Evolutionary conservation across 2,797 vertebrate genomes (phyloP).

Genomic region (Sylvia borin): DNA sequence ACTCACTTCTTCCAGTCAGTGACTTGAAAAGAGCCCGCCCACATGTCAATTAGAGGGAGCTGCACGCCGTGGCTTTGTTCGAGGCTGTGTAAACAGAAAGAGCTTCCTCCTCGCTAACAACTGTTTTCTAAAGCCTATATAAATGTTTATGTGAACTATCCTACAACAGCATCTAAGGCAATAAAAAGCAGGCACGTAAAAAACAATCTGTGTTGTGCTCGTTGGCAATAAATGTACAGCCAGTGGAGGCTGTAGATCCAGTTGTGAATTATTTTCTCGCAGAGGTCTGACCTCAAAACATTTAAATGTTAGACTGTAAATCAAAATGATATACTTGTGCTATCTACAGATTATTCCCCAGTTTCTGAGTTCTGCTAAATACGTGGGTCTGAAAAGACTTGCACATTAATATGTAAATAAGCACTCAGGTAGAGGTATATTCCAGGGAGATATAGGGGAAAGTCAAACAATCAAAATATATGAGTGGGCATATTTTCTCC

Average conservation of each 20-base stretch:
- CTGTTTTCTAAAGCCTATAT: constrained; percentile 82
- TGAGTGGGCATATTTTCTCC: constrained; percentile 50
- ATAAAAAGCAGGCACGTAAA: constrained; percentile 63
- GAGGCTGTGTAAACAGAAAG: constrained; percentile 80
- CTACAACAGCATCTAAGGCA: constrained; percentile 64
- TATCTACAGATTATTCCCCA: constrained; percentile 57
- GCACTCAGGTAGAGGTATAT: constrained; percentile 46
- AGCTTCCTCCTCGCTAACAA: constrained; percentile 80
- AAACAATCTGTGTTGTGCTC: constrained; percentile 53
- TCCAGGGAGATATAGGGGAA: constrained; percentile 1
- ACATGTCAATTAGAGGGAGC: constrained; percentile 87
- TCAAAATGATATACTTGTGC: constrained; percentile 71
- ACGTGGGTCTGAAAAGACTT: constrained; percentile 60
- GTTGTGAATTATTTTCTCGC: constrained; percentile 74
- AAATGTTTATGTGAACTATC: constrained; percentile 81
- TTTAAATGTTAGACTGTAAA: constrained; percentile 77
- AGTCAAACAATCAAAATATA: constrained; percentile 60
- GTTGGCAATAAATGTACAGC: constrained; percentile 71
- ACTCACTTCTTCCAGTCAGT: constrained; percentile 83
- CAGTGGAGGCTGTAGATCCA: constrained; percentile 64
- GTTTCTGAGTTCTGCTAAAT: constrained; percentile 57
- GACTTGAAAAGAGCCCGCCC: constrained; percentile 84
- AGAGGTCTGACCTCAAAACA: constrained; percentile 77
- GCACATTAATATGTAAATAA: constrained; percentile 68
- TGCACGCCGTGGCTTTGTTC: constrained; percentile 78